Base-by-base conservation (phyloP, 2,888 invertebrate genomes). In the Platycheirus albimanus region DNA sequence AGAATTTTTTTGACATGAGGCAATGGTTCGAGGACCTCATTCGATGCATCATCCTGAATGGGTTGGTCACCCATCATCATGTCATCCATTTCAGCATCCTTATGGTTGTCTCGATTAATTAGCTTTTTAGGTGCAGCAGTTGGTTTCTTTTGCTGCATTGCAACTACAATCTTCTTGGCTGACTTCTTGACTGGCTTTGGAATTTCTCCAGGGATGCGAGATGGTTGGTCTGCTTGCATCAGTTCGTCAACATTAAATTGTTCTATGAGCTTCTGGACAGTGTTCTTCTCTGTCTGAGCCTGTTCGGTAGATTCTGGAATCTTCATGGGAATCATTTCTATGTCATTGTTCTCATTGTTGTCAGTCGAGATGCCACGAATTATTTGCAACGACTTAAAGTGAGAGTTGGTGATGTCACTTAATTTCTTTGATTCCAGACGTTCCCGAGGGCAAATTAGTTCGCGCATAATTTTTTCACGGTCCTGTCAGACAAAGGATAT, bases 51-150 rank as follows among this genome's bases (percentile, higher is more conserved):
- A 58, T 88, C 77, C 0, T 63, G 63, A 13, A 77, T 52, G 19
- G 90, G 87, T 69, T 91, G 90, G 69, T 91, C 91, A 1, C 90
- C 91, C 88, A 90, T 88, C 91, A 91, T 90, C 87, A 89, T 87
- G 4, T 90, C 90, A 17, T 88, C 88, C 28, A 87, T 54, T 33
- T 67, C 81, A 1, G 30, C 11, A 3, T 67, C 51, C 30, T 71
- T 41, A 7, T 71, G 85, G 20, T 69, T 56, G 10, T 66, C 80
- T 51, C 72, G 78, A 47, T 56, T 43, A 20, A 47, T 49, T 85
- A 70, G 24, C 49, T 67, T 77, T 19, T 67, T 79, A 0, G 70
- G 69, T 56, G 78, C 36, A 5, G 54, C 49, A 56, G 76, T 28
- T 63, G 83, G 86, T 28, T 71, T 74, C 41, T 80, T 76, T 15